phyloP scores from a whole-genome alignment of 2,888 invertebrate genomes.

The Mythimna ferrago region DNA sequence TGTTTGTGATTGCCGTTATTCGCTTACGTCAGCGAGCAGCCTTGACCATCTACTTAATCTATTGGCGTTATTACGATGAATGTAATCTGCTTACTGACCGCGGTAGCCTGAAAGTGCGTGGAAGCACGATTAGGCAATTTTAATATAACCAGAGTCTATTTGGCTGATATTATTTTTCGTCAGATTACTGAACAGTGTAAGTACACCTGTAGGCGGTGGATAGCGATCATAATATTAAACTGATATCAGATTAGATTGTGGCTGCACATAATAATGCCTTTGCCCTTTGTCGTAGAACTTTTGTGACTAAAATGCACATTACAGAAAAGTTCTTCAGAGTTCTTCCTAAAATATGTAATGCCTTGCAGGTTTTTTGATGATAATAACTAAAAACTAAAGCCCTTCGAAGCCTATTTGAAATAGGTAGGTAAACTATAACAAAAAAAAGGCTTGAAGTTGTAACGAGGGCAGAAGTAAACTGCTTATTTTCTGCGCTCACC shows the following conservation, averaged over 20 bases:
- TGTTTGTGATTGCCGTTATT: slow-evolving; percentile 62
- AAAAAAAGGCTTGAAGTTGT: not conserved
- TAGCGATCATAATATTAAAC: slow-evolving; percentile 85
- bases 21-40: slow-evolving; percentile 83
- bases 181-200: slow-evolving; percentile 65
- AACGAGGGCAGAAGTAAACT: not conserved
- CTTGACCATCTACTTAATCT: slow-evolving; percentile 81
- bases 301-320: slow-evolving; percentile 25
- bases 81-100: slow-evolving; percentile 71
- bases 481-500: not conserved
- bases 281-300: slow-evolving; percentile 55
- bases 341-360: not conserved
- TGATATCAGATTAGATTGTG: slow-evolving; percentile 88
- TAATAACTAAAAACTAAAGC: not conserved
- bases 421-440: not conserved
- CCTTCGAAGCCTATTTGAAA: slow-evolving; percentile 1
- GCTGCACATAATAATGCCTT: slow-evolving; percentile 81
- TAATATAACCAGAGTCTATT: slow-evolving; percentile 50
- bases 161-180: slow-evolving; percentile 62
- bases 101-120: slow-evolving; percentile 48
- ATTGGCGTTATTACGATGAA: slow-evolving; percentile 71
- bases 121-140: slow-evolving; percentile 62
- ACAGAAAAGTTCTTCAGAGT: not conserved
- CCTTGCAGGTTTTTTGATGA: not conserved
- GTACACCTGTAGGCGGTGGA: slow-evolving; percentile 74